Base-by-base conservation (phyloP, 2,888 invertebrate genomes). In the Lithosia quadra region DNA sequence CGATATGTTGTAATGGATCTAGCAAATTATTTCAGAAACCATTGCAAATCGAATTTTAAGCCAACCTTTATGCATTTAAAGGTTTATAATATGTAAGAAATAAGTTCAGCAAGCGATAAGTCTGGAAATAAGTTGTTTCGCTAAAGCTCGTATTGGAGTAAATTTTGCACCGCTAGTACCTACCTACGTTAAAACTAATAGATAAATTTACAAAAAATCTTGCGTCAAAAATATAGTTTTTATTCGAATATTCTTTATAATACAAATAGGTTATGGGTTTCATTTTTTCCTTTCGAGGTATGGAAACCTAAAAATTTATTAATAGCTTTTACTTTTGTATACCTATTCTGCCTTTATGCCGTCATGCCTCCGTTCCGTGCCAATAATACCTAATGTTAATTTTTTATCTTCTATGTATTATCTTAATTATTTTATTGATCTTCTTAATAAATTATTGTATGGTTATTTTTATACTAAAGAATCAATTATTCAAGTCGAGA, bases 401-500 rank as follows among this genome's bases (percentile, higher is more conserved):
- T 49, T 49, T 49, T 49, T n/a, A 49, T 18, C 9, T n/a, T 18
- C n/a, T n/a, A 18, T 8, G 9, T 18, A 2, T 18, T 43, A 49
- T 49, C 49, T 49, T n/a, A 49, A 49, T 49, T 49, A 49, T 49
- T 49, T 49, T 49, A 49, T 49, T 49, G 49, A n/a, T n/a, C 49
- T n/a, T n/a, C 9, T 8, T 49, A 49, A 49, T 49, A 49, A n/a
- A 49, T 49, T 49, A 49, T 18, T 8, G n/a, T n/a, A 18, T 8
- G 18, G 8, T 49, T 49, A 49, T 49, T 49, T 49, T n/a, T n/a
- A 49, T 1, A 49, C n/a, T n/a, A 49, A 49, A 49, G 18, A 49
- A 49, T 49, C 49, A n/a, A 49, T n/a, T 49, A 18, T 49, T 9
- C 0, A n/a, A 49, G 15, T 1, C 9, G 49, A 49, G n/a, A n/a